Evolutionary conservation across 1,140 invertebrate genomes (phyloP).

Genomic region (Mactra quadrangularis): DNA sequence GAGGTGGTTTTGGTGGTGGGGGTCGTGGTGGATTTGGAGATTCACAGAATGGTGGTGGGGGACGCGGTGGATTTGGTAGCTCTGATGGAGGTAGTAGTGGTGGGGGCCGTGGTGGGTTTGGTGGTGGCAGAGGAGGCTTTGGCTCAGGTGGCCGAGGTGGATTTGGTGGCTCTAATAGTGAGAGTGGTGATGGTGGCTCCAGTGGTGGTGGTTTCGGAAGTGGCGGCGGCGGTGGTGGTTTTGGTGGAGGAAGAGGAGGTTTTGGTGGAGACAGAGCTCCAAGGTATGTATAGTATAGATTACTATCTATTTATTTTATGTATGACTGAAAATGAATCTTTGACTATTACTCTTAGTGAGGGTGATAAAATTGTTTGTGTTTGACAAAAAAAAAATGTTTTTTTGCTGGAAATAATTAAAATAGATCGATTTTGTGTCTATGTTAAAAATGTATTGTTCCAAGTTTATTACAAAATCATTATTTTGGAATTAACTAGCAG

Average conservation of each 20-base stretch:
- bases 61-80: neutral
- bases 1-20: constrained; percentile 3
- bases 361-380: too few species aligned
- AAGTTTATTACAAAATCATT: too few species aligned
- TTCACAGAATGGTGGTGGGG: constrained; percentile 14
- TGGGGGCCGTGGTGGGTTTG: constrained; percentile 23
- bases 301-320: too few species aligned
- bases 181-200: constrained; percentile 21
- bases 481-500: too few species aligned
- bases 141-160: constrained; percentile 43
- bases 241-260: constrained; percentile 17
- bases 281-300: constrained; percentile 50
- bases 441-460: too few species aligned
- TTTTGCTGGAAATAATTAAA: too few species aligned
- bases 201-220: constrained; percentile 46
- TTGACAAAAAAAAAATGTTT: too few species aligned
- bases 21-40: neutral
- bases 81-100: neutral
- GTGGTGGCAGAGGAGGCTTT: constrained; percentile 25
- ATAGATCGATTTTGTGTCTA: too few species aligned
- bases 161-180: constrained; percentile 32
- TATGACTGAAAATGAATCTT: neutral
- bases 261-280: constrained; percentile 59
- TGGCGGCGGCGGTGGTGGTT: constrained; percentile 52
- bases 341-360: neutral